phyloP scores from a whole-genome alignment of 1,140 invertebrate genomes.

The Stegodyphus dumicola region DNA sequence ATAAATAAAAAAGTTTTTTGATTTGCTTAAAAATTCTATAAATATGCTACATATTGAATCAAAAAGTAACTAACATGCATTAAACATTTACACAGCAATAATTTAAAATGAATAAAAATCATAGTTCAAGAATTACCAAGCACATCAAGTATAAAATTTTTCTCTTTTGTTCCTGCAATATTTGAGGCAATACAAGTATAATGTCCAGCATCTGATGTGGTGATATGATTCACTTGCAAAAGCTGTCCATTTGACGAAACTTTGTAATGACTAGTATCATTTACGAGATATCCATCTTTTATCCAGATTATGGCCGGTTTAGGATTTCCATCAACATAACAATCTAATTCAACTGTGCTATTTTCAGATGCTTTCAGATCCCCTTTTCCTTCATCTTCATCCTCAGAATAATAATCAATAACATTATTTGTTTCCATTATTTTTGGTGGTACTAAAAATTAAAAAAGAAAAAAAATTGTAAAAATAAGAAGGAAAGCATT shows the following conservation, averaged over 20 bases:
- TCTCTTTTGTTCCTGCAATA: conserved; percentile 61
- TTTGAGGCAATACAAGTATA: conserved; percentile 64
- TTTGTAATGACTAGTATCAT: conserved; percentile 28
- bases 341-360: conserved; percentile 57
- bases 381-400: conserved; percentile 40
- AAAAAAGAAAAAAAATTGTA: background rate
- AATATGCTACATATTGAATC: too few relatives aligned
- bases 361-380: conserved; percentile 53
- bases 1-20: too few relatives aligned
- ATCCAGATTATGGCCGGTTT: conserved; percentile 69
- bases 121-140: conserved; percentile 45
- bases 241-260: conserved; percentile 54
- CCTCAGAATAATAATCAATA: conserved; percentile 51
- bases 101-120: too few relatives aligned
- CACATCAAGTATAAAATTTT: conserved; percentile 62
- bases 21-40: too few relatives aligned
- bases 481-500: background rate
- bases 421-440: conserved; percentile 53
- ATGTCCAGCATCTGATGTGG: conserved; percentile 55
- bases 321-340: conserved; percentile 67
- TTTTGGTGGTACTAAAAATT: conserved; percentile 38
- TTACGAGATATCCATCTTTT: conserved; percentile 64
- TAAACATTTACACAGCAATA: too few relatives aligned
- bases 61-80: too few relatives aligned
- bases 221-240: conserved; percentile 55